Base-by-base conservation (phyloP, 2,797 vertebrate genomes). In the Prionace glauca region DNA sequence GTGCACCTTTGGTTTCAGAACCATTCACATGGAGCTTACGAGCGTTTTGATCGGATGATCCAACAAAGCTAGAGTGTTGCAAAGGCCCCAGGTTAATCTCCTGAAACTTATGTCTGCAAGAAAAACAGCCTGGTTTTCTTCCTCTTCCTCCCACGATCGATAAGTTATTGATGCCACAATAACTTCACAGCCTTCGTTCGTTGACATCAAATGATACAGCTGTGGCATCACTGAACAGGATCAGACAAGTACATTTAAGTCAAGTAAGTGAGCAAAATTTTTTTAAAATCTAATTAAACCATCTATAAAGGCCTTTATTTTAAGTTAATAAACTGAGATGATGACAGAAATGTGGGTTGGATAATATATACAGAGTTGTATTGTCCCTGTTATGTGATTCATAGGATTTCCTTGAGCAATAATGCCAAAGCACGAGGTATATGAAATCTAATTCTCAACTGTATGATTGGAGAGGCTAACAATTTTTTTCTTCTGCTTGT, bases 231-330 rank as follows among this genome's bases (percentile, higher is more conserved):
- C 87, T 60, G 87, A 62, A 56, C 24, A 60, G 29, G 87, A 56
- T 56, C 29, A 90, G 10, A 62, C 50, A 90, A 90, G 26, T 16
- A 56, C 56, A 45, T 90, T 32, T 32, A 81, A 90, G 29, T 32
- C 87, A 62, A 90, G 87, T 90, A 90, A 90, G 56, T 90, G 87
- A 90, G 86, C 86, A 88, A 88, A 50, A 32, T 62, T 90, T 62
- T 56, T 90, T 62, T 50, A 16, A 32, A 81, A 81, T 81, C 16
- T 16, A 81, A 81, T 81, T 36, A 81, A 41, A 41, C 2, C 36
- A 18, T 81, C 32, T 60, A 10, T 22, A 90, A 90, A 90, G 56
- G 26, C 87, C 56, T 56, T 26, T 90, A 62, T 56, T 50, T 60
- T 50, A 88, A 50, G 56, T 88, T 22, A 88, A 11, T 88, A 32